Percentiles rank a stretch among this genome's conserved stretches.
These are phyloP conservation scores for Ischnura elegans DNA, from an alignment of 2,888 invertebrate species.

Conservation along the genomic window DNA sequence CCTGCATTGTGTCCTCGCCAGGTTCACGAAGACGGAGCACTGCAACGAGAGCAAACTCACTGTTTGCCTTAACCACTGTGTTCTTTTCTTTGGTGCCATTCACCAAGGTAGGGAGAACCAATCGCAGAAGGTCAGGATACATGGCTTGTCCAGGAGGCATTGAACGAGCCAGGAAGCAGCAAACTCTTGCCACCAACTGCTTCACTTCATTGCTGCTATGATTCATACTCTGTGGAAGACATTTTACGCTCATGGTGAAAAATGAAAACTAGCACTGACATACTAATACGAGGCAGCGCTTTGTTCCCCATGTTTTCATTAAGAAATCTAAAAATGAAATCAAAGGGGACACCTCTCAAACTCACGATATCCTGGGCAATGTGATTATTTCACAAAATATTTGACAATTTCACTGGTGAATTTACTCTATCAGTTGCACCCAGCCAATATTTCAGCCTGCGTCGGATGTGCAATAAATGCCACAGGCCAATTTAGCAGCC, in stretches of 20 bases:
- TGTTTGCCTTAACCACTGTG: constrained; percentile 94
- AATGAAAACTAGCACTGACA: background rate
- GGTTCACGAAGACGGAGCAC: constrained; percentile 89
- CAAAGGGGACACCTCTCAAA: too few relatives aligned
- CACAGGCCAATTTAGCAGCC: too few relatives aligned
- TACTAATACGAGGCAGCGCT: background rate
- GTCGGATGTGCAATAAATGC: too few relatives aligned
- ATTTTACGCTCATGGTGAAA: background rate
- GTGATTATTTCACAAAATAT: too few relatives aligned
- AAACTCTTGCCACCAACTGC: constrained; percentile 91
- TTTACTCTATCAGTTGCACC: too few relatives aligned
- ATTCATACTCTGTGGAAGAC: constrained; percentile 88
- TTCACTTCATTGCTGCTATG: constrained; percentile 96
- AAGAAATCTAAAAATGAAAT: background rate
- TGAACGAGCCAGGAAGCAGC: constrained; percentile 86
- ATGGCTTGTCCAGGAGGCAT: constrained; percentile 81
- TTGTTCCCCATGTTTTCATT: background rate
- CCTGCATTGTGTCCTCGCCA: constrained; percentile 85
- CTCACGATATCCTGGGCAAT: too few relatives aligned
- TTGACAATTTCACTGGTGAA: too few relatives aligned
- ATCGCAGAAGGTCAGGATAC: constrained; percentile 86
- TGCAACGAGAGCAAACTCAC: constrained; percentile 94
- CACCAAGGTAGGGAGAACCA: constrained; percentile 93
- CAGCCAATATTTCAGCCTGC: too few relatives aligned
- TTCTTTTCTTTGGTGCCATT: constrained; percentile 99